Evolutionary conservation across 2,888 invertebrate species (phyloP).

Genomic region (Drosophila rubida): DNA sequence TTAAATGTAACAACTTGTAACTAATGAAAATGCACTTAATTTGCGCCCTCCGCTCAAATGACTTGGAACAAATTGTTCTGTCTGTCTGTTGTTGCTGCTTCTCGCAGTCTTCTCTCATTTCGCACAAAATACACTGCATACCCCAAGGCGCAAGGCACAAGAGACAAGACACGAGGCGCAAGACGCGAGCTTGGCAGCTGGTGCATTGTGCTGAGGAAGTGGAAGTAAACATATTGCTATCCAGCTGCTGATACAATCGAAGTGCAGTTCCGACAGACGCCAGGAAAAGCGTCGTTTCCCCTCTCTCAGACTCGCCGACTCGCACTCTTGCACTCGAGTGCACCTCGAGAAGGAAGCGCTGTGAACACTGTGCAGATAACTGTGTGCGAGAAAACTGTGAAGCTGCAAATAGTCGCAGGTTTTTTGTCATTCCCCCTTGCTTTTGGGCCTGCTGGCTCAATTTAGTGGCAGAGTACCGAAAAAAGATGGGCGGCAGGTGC

Average conservation of each 20-base stretch:
- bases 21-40: constrained; percentile 78
- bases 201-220: constrained; percentile 24
- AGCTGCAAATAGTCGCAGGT: constrained; percentile 11
- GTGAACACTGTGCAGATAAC: neutral
- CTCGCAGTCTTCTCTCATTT: neutral
- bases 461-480: constrained; percentile 10
- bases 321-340: constrained; percentile 36
- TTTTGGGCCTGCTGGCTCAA: constrained; percentile 18
- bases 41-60: constrained; percentile 65
- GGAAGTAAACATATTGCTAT: constrained; percentile 21
- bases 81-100: constrained; percentile 30
- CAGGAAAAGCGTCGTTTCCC: constrained; percentile 22
- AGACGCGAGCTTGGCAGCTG: constrained; percentile 7
- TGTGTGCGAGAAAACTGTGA: neutral
- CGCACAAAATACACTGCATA: constrained; percentile 10
- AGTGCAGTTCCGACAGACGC: constrained; percentile 6
- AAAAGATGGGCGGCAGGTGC: constrained; percentile 28
- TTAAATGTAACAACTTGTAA: constrained; percentile 73
- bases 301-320: too few species aligned
- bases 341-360: constrained; percentile 12
- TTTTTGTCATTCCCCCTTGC: constrained; percentile 19
- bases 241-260: constrained; percentile 22
- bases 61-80: constrained; percentile 56
- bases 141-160: neutral
- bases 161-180: too few species aligned